Evolutionary conservation across 2,113 vertebrate species (phyloP).

Genomic region (Cairina moschata): DNA sequence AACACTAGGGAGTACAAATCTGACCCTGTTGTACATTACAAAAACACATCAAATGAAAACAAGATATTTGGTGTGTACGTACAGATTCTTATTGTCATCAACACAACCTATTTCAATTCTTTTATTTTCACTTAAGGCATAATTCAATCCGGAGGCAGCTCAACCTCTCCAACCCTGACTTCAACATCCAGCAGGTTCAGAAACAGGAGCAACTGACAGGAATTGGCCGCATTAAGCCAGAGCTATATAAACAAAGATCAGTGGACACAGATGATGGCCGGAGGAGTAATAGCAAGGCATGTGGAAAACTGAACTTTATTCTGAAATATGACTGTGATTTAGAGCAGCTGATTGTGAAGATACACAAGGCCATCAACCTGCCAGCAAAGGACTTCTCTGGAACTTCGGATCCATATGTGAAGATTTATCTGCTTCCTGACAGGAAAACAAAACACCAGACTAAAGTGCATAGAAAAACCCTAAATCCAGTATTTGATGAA

Average conservation of each 20-base stretch:
- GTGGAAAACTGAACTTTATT: slow-evolving; percentile 93
- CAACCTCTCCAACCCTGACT: slow-evolving; percentile 97
- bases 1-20: background rate
- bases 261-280: slow-evolving; percentile 90
- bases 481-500: slow-evolving; percentile 97
- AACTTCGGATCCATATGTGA: slow-evolving; percentile 97
- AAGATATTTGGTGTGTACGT: background rate
- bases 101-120: slow-evolving; percentile 8
- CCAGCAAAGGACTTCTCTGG: slow-evolving; percentile 99
- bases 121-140: slow-evolving; percentile 81
- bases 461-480: slow-evolving; percentile 98
- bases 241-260: slow-evolving; percentile 96
- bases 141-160: slow-evolving; percentile 93
- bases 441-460: slow-evolving; percentile 99
- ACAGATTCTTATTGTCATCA: background rate
- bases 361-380: slow-evolving; percentile 94
- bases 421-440: slow-evolving; percentile 97
- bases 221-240: slow-evolving; percentile 93
- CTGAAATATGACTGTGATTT: slow-evolving; percentile 96
- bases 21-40: rapidly evolving
- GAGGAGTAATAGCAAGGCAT: slow-evolving; percentile 84
- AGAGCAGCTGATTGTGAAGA: slow-evolving; percentile 98
- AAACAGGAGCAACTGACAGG: slow-evolving; percentile 95
- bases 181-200: slow-evolving; percentile 96
- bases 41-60: rapidly evolving